Evolutionary conservation across 1,140 invertebrate species (phyloP), one percentile per base, ranked within the genome.

Genomic region (Drosophila kanapiae): DNA sequence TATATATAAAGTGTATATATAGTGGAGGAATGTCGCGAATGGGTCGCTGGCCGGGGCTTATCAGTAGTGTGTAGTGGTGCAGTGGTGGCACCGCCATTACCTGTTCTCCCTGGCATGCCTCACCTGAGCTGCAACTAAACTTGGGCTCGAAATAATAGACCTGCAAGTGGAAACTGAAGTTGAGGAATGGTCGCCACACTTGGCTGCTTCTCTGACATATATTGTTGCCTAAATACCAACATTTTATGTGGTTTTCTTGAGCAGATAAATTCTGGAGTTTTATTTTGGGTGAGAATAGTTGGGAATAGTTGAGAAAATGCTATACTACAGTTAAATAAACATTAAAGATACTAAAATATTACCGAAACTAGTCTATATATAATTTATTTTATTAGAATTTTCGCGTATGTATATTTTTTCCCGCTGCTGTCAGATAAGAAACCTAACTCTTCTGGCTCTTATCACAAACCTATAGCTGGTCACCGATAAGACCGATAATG

Each of bases 11-110:
- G 23, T 23, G 23, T 23, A 23, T 23, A 35, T 27, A 23, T n/a
- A 45, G 70, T 29, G 18, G 5, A 45, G 71, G 57, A 75, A 75
- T 75, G 57, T 75, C 60, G 53, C 69, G 67, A 70, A 40, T 70
- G 63, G 68, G 67, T 61, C 57, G 69, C 38, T 72, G 68, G 40
- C 60, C 61, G 51, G 33, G 37, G 51, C 60, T 76, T 76, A 76
- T 76, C 74, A 76, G 72, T 54, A 23, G 23, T 2, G 23, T 23
- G 23, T 23, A 35, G 49, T 42, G 29, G 63, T 58, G 54, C 61
- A 56, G 16, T 53, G 47, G 23, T 38, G 47, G 61, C 38, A 67
- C 67, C 48, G 38, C 14, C 65, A 59, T 43, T 72, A 72, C 69
- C 69, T 72, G 69, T 49, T 49, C 49, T 38, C 61, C 37, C 49